Base-by-base conservation (phyloP, 2,797 vertebrate species). In the Esox lucius region DNA sequence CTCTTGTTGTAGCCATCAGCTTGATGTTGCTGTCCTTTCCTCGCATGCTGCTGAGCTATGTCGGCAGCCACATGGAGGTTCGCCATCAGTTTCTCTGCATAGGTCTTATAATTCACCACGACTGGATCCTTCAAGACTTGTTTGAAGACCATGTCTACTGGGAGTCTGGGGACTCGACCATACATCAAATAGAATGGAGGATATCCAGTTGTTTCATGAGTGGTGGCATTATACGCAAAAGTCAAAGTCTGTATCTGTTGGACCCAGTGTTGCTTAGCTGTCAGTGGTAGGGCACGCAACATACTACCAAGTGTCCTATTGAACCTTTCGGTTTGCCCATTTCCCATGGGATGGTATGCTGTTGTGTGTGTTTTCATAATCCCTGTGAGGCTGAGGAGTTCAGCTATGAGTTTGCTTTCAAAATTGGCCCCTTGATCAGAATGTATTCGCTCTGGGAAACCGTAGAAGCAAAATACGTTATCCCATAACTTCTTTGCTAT, bases 251-350 rank as follows among this genome's bases (percentile, higher is more conserved):
- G 39, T 42, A 42, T 42, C 9, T 9, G 39, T 42, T 42, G 39
- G 39, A 39, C 39, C 39, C 39, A 42, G 39, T 42, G 39, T 42
- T n/a, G 16, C 74, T 13, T 48, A 33, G 28, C 62, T 39, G 35
- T 13, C 9, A 68, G 51, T 5, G 53, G 73, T 12, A 81, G 53
- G 5, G 80, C 22, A 9, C 15, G 12, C 39, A 79, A 13, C 77
- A 82, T 79, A 46, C 46, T 82, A 8, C 80, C 74, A 2, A 79
- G 71, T 0, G 74, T 82, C 12, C n/a, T 33, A 74, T 77, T 82
- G 28, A 82, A 79, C 51, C 70, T 67, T 66, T 82, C 72, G n/a
- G 48, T 68, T 17, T 28, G 13, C 2, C 77, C 73, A 49, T 78
- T 76, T 1, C 80, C 77, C 56, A 78, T 75, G 3, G 80, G 73